Evolutionary conservation across 2,113 vertebrate genomes (phyloP), one percentile per base, ranked within the genome.

Genomic region (Sciurus niger): DNA sequence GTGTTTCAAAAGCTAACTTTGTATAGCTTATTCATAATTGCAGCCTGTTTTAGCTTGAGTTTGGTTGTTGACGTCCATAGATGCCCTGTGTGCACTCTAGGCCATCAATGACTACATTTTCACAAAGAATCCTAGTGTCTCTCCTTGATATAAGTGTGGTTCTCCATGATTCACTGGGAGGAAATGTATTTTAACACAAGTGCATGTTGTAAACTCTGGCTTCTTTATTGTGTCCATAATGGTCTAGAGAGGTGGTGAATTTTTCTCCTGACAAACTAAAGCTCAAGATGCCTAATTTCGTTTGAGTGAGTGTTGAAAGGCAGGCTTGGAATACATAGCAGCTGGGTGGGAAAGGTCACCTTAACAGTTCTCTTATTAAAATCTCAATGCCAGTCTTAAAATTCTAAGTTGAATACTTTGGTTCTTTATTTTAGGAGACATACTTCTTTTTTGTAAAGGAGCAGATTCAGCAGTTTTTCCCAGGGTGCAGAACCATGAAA

Each of bases 401-500:
- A 96, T 94, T 96, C 76, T 93, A 70, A 96, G 74, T 72, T 16
- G 2, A 84, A 8, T 93, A 40, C 43, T 93, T 82, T 96, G 74
- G 3, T 90, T 96, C 67, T 96, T 97, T 97, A 48, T 98, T 98
- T 97, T 96, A 99, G 99, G 99, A 96, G 99, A 99, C 80, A 99
- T 99, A 40, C 94, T 99, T 98, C 99, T 99, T 72, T 99, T 99
- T 98, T 99, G 99, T 96, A 99, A 99, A 98, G 99, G 99, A 97
- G 99, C 99, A 12, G 99, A 99, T 98, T 99, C 99, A 4, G 99
- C 99, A 17, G 98, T 99, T 98, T 99, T 99, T 79, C 99, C 99
- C 46, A 99, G 99, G 60, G 99, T 99, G 88, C 98, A 98, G 91
- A 98, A 98, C 97, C 99, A 99, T 74, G 99, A 99, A 97, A 99